Conservation (phyloP, 2,797 vertebrate genomes). For the Staurois parvus region DNA sequence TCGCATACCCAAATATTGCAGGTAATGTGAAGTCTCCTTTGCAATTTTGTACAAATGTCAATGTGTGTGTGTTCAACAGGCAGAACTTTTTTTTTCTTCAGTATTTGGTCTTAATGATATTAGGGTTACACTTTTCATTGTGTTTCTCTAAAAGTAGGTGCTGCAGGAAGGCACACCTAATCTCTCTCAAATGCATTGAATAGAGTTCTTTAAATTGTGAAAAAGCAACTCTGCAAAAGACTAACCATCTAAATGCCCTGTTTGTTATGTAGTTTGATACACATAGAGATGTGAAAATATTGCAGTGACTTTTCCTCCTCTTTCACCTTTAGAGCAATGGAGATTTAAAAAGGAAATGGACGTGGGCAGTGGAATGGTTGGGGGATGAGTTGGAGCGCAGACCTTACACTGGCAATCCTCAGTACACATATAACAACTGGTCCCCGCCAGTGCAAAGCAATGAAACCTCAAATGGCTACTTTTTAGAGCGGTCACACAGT, state of each 20-base stretch:
- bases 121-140: too few relatives aligned
- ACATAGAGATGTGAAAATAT: not conserved
- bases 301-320: not conserved
- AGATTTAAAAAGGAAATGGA: constrained; percentile 98
- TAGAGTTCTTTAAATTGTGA: too few relatives aligned
- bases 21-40: constrained; percentile 75
- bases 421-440: constrained; percentile 99
- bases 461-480: constrained; percentile 98
- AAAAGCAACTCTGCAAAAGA: too few relatives aligned
- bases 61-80: not conserved
- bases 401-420: constrained; percentile 96
- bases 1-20: constrained; percentile 98
- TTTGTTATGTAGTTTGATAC: too few relatives aligned
- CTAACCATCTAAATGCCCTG: too few relatives aligned
- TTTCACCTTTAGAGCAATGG: constrained; percentile 88
- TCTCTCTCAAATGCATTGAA: too few relatives aligned
- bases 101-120: too few relatives aligned
- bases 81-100: not conserved
- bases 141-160: too few relatives aligned
- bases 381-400: constrained; percentile 96
- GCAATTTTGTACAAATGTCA: not conserved
- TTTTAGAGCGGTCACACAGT: constrained; percentile 98
- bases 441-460: constrained; percentile 99
- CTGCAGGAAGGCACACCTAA: too few relatives aligned
- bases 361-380: constrained; percentile 98